Conservation (phyloP, 1,140 invertebrate species). For the Diorhabda carinulata region DNA sequence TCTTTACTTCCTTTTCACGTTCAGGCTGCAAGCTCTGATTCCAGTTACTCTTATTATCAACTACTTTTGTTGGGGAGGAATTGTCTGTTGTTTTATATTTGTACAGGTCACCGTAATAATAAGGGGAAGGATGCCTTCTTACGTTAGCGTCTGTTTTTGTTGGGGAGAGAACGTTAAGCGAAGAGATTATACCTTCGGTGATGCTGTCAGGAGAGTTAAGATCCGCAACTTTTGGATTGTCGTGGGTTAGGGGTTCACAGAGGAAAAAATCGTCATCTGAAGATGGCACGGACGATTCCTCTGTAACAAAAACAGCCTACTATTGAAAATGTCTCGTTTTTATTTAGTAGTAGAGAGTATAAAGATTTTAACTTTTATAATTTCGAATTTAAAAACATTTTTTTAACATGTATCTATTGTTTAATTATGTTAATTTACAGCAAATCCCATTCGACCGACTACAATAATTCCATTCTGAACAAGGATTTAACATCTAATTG, state of each 20-base stretch:
- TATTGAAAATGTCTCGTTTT: too few species aligned
- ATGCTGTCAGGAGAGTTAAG: constrained; percentile 54
- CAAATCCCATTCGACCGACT: too few species aligned
- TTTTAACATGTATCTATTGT: too few species aligned
- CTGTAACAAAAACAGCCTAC: constrained; percentile 35
- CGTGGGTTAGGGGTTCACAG: constrained; percentile 33
- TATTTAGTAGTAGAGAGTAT: too few species aligned
- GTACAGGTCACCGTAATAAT: constrained; percentile 73
- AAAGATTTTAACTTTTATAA: too few species aligned
- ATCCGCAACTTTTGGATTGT: constrained; percentile 38
- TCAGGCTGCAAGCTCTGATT: constrained; percentile 24
- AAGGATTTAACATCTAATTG: too few species aligned
- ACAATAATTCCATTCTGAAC: too few species aligned
- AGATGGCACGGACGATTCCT: constrained; percentile 47
- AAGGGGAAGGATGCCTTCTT: constrained; percentile 70
- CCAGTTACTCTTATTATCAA: constrained; percentile 20
- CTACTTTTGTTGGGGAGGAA: constrained; percentile 17
- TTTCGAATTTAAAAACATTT: too few species aligned
- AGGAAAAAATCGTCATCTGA: constrained; percentile 45
- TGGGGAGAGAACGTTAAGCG: constrained; percentile 42
- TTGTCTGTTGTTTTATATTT: constrained; percentile 50
- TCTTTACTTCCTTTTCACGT: constrained; percentile 17
- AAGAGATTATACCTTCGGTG: constrained; percentile 47
- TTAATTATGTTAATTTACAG: too few species aligned
- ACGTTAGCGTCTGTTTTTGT: constrained; percentile 25